phyloP scores from a whole-genome alignment of 2,113 vertebrate species.

The Macaca fascicularis region T2T-MFA8v1.1 NC_088394.1:19327501-19328000 shows the following conservation, averaged over 20 bases:
- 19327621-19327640: conserved; percentile 36
- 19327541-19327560: conserved; percentile 11
- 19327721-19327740: conserved; percentile 49
- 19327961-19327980: not conserved
- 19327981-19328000: not conserved
- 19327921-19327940: not conserved
- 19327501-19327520: not conserved
- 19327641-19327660: not conserved
- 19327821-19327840: not conserved
- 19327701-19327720: conserved; percentile 59
- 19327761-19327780: conserved; percentile 63
- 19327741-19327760: conserved; percentile 59
- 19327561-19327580: conserved; percentile 18
- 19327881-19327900: not conserved
- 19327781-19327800: conserved; percentile 6
- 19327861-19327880: conserved; percentile 35
- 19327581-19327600: not conserved
- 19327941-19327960: not conserved
- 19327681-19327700: conserved; percentile 51
- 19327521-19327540: not conserved
- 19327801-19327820: not conserved
- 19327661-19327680: conserved; percentile 32
- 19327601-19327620: conserved; percentile 56
- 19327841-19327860: conserved; percentile 46
- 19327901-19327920: conserved; percentile 61